phyloP scores from a whole-genome alignment of 2,888 invertebrate species.

The Tholera decimalis region DNA sequence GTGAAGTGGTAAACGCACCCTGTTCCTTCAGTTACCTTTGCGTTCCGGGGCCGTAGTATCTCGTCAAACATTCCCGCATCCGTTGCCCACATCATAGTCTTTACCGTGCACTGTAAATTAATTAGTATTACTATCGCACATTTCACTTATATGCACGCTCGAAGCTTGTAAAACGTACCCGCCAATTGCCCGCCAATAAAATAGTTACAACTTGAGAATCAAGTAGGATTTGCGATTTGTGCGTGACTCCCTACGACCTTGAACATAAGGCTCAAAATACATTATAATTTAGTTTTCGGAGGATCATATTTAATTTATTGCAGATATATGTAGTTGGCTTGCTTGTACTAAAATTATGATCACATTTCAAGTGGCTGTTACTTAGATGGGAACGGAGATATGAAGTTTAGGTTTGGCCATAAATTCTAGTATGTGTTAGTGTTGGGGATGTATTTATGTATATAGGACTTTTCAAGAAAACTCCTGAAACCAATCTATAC shows the following conservation, averaged over 20 bases:
- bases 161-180: conserved; percentile 58
- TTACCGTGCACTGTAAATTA: too few relatives aligned
- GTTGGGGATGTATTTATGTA: too few relatives aligned
- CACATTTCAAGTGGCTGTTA: conserved; percentile 61
- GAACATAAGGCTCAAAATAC: conserved; percentile 66
- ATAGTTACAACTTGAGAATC: conserved; percentile 81
- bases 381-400: conserved; percentile 12
- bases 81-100: too few relatives aligned
- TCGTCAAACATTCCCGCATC: too few relatives aligned
- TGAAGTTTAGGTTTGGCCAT: conserved; percentile 27
- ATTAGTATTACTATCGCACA: neutral
- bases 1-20: too few relatives aligned
- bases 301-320: conserved; percentile 69
- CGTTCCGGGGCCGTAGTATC: too few relatives aligned
- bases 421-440: conserved; percentile 26
- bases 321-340: conserved; percentile 63
- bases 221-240: conserved; percentile 75
- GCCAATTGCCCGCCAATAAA: conserved; percentile 66
- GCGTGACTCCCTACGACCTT: conserved; percentile 61
- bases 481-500: too few relatives aligned
- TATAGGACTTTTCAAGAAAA: neutral
- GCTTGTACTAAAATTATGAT: conserved; percentile 63
- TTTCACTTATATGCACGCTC: conserved; percentile 42
- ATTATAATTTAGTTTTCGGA: conserved; percentile 54
- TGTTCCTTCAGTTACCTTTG: too few relatives aligned